Evolutionary conservation across 2,797 vertebrate genomes (phyloP).

Genomic region (Eupleurogrammus muticus): DNA sequence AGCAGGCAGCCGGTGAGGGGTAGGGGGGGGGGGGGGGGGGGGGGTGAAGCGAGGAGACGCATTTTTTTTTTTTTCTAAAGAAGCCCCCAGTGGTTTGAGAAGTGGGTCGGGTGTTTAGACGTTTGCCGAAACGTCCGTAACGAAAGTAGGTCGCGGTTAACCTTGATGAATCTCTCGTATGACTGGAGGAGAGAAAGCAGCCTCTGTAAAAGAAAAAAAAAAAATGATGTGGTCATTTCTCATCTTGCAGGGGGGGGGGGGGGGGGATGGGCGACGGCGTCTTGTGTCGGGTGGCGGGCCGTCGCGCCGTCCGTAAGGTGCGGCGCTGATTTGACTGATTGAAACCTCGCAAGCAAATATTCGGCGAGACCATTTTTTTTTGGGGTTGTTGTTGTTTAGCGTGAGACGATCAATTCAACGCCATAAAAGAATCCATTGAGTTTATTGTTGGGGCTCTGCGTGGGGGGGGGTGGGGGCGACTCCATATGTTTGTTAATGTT

Average conservation of each 20-base stretch:
- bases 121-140: slow-evolving; percentile 59
- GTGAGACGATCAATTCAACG: slow-evolving; percentile 16
- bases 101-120: slow-evolving; percentile 69
- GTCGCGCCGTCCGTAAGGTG: background rate
- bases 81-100: slow-evolving; percentile 60
- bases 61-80: slow-evolving; percentile 26
- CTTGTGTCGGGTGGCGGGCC: background rate
- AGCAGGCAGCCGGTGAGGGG: slow-evolving; percentile 6
- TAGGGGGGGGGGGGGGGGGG: background rate
- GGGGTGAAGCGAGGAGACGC: slow-evolving; percentile 1
- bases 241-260: slow-evolving; percentile 11
- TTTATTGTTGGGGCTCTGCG: background rate
- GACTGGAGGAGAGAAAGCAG: slow-evolving; percentile 36
- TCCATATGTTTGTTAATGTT: background rate
- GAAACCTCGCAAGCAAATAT: slow-evolving; percentile 8
- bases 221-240: slow-evolving; percentile 21
- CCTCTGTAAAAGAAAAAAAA: slow-evolving; percentile 2
- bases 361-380: slow-evolving; percentile 24
- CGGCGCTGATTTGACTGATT: slow-evolving; percentile 18
- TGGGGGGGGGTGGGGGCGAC: too few relatives aligned
- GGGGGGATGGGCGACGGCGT: slow-evolving; percentile 22
- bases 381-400: too few relatives aligned
- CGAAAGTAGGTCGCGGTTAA: slow-evolving; percentile 71
- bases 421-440: slow-evolving; percentile 13
- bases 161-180: slow-evolving; percentile 67